Evolutionary conservation across 2,113 vertebrate genomes (phyloP).

Genomic region (Chrysemys picta): DNA sequence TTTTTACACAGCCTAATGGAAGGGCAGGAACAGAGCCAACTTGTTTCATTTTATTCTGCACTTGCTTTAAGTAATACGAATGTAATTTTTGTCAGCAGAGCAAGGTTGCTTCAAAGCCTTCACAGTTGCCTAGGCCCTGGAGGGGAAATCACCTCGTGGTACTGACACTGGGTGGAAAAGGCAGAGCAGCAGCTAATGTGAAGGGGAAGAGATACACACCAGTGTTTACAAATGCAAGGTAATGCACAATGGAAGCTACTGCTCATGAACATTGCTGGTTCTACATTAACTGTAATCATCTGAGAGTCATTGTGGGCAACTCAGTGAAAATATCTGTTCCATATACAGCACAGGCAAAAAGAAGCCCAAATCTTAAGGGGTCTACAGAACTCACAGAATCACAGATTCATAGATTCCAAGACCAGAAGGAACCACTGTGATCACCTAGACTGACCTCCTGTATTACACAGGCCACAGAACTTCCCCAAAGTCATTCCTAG

Average conservation of each 20-base stretch:
- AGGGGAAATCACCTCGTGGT: neutral
- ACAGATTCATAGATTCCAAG: neutral
- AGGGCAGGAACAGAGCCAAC: conserved; percentile 62
- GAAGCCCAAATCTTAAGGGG: conserved; percentile 23
- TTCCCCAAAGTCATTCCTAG: neutral
- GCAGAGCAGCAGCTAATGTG: neutral
- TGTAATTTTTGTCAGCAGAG: conserved; percentile 23
- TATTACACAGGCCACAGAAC: neutral
- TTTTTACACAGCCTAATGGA: conserved; percentile 69
- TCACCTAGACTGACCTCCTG: neutral
- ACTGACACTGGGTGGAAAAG: neutral
- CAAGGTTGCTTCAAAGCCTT: neutral
- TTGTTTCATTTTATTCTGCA: conserved; percentile 11
- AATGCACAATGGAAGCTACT: neutral
- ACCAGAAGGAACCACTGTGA: neutral
- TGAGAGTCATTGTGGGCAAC: conserved; percentile 18
- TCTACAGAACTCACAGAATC: conserved; percentile 6
- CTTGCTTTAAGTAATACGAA: conserved; percentile 48
- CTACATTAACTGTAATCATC: neutral
- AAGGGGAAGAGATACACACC: neutral
- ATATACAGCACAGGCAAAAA: conserved; percentile 10
- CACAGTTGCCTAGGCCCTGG: neutral
- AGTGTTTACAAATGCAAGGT: neutral
- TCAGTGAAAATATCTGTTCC: conserved; percentile 31
- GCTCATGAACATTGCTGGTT: neutral